phyloP scores from a whole-genome alignment of 2,888 invertebrate genomes.

The Baccha elongata region DNA sequence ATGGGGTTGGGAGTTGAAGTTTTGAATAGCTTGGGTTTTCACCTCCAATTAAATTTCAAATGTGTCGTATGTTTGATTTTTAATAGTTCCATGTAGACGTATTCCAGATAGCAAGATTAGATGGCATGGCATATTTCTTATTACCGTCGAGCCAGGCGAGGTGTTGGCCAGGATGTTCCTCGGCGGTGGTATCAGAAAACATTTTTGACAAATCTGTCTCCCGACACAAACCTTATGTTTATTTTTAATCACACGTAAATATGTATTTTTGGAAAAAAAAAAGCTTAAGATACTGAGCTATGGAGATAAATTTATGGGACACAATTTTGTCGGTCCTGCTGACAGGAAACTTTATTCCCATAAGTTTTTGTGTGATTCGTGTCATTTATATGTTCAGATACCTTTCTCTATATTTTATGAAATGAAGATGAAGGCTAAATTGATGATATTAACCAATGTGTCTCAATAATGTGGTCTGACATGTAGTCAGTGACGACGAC shows the following conservation, averaged over 20 bases:
- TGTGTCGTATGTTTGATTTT: constrained; percentile 52
- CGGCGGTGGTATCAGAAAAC: constrained; percentile 47
- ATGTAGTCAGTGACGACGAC: constrained; percentile 27
- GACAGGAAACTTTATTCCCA: constrained; percentile 59
- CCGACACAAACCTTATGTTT: constrained; percentile 14
- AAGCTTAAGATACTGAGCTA: neutral
- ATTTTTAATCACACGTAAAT: constrained; percentile 4
- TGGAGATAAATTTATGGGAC: constrained; percentile 55
- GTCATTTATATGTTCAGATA: neutral
- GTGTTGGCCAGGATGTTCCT: constrained; percentile 39
- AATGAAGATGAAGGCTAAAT: constrained; percentile 1
- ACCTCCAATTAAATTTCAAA: constrained; percentile 65
- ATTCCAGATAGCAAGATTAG: constrained; percentile 42
- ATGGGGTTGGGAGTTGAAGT: constrained; percentile 51
- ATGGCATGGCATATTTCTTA: constrained; percentile 40
- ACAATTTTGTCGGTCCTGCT: constrained; percentile 36
- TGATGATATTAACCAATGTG: neutral
- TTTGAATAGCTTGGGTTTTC: constrained; percentile 46
- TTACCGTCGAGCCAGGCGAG: neutral
- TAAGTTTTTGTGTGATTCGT: constrained; percentile 33
- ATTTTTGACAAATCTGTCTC: constrained; percentile 65
- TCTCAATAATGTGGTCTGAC: constrained; percentile 38
- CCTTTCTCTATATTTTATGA: neutral
- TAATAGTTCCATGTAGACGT: constrained; percentile 68
- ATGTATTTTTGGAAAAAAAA: too few relatives aligned